A percentile compares a stretch with the other conserved stretches of the same genome.
These are phyloP conservation scores for Laupala kohalensis DNA, from an alignment of 1,140 invertebrate genomes.

Conservation along the genomic window DNA sequence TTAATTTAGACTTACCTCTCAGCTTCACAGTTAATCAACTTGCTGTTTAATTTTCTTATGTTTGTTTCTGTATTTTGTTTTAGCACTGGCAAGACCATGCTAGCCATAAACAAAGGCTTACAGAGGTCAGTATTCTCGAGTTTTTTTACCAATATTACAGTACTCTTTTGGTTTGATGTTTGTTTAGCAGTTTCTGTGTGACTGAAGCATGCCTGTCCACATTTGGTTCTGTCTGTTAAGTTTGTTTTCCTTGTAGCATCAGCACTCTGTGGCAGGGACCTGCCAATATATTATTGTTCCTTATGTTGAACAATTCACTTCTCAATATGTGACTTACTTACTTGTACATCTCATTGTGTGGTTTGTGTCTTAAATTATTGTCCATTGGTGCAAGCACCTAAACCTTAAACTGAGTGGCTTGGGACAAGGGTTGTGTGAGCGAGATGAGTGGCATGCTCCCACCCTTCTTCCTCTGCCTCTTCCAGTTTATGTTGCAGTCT, in stretches of 20 bases:
- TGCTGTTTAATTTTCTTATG: slow-evolving; percentile 24
- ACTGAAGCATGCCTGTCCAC: slow-evolving; percentile 9
- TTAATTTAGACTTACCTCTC: slow-evolving; percentile 16
- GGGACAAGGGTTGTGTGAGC: background rate
- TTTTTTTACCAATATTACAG: slow-evolving; percentile 14
- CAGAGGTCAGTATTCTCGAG: slow-evolving; percentile 56
- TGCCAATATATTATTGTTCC: background rate
- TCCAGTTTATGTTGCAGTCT: background rate
- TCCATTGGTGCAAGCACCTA: background rate
- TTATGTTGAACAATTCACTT: background rate
- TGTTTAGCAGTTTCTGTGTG: slow-evolving; percentile 17
- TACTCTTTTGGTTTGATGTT: slow-evolving; percentile 24
- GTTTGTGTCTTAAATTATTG: background rate
- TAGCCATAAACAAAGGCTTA: slow-evolving; percentile 79
- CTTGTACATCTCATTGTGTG: background rate
- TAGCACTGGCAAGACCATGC: slow-evolving; percentile 65
- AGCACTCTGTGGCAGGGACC: background rate
- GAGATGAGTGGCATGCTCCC: background rate
- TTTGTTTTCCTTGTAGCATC: background rate
- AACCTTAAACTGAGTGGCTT: background rate
- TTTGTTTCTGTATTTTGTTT: slow-evolving; percentile 47
- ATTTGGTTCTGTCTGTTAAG: slow-evolving; percentile 11
- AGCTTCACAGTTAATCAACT: slow-evolving; percentile 19
- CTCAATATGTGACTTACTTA: background rate
- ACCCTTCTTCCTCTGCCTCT: background rate